phyloP scores from a whole-genome alignment of 2,888 invertebrate genomes.

The Cenopis cana region DNA sequence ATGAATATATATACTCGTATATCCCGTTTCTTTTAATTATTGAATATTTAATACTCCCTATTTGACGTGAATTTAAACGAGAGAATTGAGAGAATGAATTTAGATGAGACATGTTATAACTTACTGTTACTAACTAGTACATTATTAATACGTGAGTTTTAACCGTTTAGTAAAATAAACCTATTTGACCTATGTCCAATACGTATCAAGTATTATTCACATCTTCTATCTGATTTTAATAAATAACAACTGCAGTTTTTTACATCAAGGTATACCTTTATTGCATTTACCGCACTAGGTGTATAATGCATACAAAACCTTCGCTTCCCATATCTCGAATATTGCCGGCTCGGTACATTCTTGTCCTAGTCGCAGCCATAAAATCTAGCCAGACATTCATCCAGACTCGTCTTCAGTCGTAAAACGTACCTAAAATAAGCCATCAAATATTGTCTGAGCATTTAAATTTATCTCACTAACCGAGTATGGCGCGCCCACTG shows the following conservation, averaged over 20 bases:
- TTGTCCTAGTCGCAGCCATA: slow-evolving; percentile 55
- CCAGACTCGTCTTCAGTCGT: slow-evolving; percentile 77
- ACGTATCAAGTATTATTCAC: too few relatives aligned
- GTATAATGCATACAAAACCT: slow-evolving; percentile 1
- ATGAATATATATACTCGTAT: too few relatives aligned
- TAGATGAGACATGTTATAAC: too few relatives aligned
- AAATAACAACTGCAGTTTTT: background rate
- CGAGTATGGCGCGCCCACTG: slow-evolving; percentile 45
- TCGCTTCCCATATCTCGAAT: slow-evolving; percentile 19
- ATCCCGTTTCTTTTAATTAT: too few relatives aligned
- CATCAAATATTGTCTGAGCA: slow-evolving; percentile 83
- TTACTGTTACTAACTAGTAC: too few relatives aligned
- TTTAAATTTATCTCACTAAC: slow-evolving; percentile 78
- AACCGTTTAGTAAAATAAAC: too few relatives aligned
- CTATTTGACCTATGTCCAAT: too few relatives aligned
- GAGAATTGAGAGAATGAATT: too few relatives aligned
- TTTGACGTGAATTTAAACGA: too few relatives aligned
- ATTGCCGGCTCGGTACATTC: slow-evolving; percentile 14
- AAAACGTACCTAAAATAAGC: slow-evolving; percentile 82
- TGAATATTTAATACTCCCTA: too few relatives aligned
- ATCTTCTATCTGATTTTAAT: too few relatives aligned
- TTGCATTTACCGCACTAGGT: background rate
- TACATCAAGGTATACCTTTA: background rate
- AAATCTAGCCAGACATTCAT: slow-evolving; percentile 78
- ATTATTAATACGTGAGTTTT: too few relatives aligned